Evolutionary conservation across 64 coral and sea anemone species (phyloP), one percentile per base, ranked within the genome.

Genomic region (Actinia tenebrosa): DNA sequence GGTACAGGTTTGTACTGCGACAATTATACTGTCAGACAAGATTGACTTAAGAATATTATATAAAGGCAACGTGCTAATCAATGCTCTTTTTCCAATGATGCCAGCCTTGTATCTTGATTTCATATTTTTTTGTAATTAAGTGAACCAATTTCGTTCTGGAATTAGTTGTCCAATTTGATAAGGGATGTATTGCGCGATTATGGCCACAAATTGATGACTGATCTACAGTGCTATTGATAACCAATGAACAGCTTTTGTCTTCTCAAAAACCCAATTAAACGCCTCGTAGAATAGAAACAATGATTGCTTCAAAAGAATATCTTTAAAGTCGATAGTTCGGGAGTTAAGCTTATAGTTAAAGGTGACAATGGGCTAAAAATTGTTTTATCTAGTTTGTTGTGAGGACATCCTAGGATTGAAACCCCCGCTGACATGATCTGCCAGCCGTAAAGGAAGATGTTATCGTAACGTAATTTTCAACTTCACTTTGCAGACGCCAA

Each of bases 91-190:
- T 42, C 69, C 13, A 75, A 75, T 75, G 23, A 75, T 75, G 26
- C 69, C 23, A 42, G 69, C 25, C 2, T 43, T 30, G 10, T 75
- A 75, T 75, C 69, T 75, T 75, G 23, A 37, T 75, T 75, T 66
- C 42, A 7, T 14, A 30, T 83, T 84, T 71, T 50, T 64, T 78
- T 89, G 80, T 87, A 96, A 96, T 93, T 93, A 96, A 96, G 92
- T 88, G 80, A 45, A 87, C 86, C 91, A 91, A 90, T 93, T 89
- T 92, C 61, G 64, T 26, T 30, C 6, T 47, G 83, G 89, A 88
- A 85, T 86, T 84, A 91, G 62, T 83, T 63, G 83, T 81, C 55
- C 82, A 83, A 81, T 89, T 77, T 83, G 94, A 92, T 95, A 95
- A 95, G 87, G 60, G 83, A 64, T 71, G 78, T 20, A 75, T 53